Evolutionary conservation across 2,888 invertebrate species (phyloP).

Genomic region (Thymelicus acteon): DNA sequence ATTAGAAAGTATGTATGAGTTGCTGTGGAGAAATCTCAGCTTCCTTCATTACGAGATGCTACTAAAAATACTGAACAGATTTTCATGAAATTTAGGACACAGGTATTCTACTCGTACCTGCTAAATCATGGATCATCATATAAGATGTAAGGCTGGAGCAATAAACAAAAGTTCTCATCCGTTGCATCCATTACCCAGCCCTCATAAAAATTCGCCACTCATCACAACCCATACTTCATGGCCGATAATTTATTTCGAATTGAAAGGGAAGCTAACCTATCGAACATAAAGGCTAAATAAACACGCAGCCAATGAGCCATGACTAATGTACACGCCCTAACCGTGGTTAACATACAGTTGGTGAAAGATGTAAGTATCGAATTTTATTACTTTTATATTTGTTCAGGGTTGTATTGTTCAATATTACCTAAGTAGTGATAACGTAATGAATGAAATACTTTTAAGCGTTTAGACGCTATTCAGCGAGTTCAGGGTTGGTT

Average conservation of each 20-base stretch:
- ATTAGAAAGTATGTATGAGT: no score
- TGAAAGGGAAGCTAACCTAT: slow-evolving; percentile 52
- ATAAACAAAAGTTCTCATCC: no score
- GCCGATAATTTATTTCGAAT: slow-evolving; percentile 56
- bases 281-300: slow-evolving; percentile 40
- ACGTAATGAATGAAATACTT: neutral
- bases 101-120: no score
- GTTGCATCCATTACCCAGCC: no score
- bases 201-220: neutral
- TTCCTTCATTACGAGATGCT: no score
- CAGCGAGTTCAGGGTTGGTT: no score
- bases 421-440: neutral
- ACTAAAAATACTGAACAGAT: no score
- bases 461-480: no score
- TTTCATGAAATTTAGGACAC: no score
- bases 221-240: neutral
- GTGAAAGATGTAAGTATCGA: slow-evolving; percentile 33
- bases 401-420: slow-evolving; percentile 8
- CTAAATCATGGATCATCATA: no score
- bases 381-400: slow-evolving; percentile 29
- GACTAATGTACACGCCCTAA: slow-evolving; percentile 66
- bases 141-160: no score
- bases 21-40: no score
- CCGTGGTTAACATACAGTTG: slow-evolving; percentile 46
- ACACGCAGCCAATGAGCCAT: slow-evolving; percentile 65